phyloP scores from a whole-genome alignment of 2,888 invertebrate species.

The Phania funesta region DNA sequence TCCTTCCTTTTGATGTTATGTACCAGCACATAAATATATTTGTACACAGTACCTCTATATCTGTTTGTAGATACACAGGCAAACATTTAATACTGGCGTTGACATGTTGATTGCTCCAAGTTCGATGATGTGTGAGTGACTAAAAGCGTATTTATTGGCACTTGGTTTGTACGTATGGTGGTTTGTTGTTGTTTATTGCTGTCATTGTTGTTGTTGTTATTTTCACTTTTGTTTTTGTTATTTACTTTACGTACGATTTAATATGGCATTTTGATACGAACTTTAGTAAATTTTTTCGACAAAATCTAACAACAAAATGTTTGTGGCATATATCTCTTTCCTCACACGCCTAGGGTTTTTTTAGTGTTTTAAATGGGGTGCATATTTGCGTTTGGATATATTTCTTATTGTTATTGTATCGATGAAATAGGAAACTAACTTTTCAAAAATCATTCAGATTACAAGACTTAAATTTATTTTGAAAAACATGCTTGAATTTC shows the following conservation, averaged over 20 bases:
- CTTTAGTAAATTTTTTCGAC: too few relatives aligned
- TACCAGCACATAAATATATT: background rate
- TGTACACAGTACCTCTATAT: too few relatives aligned
- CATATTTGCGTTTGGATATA: too few relatives aligned
- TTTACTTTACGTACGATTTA: background rate
- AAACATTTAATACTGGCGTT: constrained; percentile 50
- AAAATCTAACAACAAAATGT: too few relatives aligned
- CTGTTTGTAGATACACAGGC: background rate
- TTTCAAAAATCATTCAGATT: too few relatives aligned
- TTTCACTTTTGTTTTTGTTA: background rate
- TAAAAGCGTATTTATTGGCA: constrained; percentile 57
- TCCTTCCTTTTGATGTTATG: background rate
- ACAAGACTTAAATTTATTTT: too few relatives aligned
- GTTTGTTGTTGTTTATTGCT: constrained; percentile 33
- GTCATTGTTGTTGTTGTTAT: background rate
- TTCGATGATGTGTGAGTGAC: constrained; percentile 60
- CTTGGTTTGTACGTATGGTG: constrained; percentile 60
- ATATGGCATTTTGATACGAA: background rate
- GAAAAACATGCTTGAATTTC: too few relatives aligned
- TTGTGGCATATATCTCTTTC: too few relatives aligned
- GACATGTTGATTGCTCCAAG: constrained; percentile 62
- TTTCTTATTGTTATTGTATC: too few relatives aligned
- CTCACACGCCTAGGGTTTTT: too few relatives aligned
- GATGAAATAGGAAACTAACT: too few relatives aligned
- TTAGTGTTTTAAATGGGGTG: too few relatives aligned